phyloP scores from a whole-genome alignment of 92 coral and sea anemone species.

The Ricordea florida region DNA sequence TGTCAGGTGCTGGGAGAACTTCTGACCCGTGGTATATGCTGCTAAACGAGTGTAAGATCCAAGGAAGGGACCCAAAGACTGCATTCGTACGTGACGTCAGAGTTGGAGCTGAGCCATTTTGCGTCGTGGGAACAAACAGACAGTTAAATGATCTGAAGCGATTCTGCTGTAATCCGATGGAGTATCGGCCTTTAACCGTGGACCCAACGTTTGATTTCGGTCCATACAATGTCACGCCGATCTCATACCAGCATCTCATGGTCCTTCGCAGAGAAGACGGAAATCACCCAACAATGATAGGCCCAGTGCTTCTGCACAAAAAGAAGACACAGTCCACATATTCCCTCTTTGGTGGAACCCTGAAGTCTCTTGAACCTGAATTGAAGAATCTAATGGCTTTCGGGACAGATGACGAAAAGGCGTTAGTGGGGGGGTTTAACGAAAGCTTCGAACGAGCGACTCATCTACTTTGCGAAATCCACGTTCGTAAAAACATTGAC shows the following conservation, averaged over 20 bases:
- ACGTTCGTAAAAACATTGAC: slow-evolving; percentile 43
- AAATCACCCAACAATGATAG: slow-evolving; percentile 55
- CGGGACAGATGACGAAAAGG: slow-evolving; percentile 60
- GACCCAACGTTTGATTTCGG: slow-evolving; percentile 67
- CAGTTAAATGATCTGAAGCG: slow-evolving; percentile 54
- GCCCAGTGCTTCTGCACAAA: slow-evolving; percentile 66
- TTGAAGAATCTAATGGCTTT: slow-evolving; percentile 37
- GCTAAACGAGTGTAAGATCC: slow-evolving; percentile 48
- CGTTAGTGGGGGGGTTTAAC: slow-evolving; percentile 22
- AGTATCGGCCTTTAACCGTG: slow-evolving; percentile 54
- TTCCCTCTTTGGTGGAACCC: slow-evolving; percentile 49
- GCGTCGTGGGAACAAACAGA: slow-evolving; percentile 49
- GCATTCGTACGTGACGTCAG: slow-evolving; percentile 68
- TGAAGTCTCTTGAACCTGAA: slow-evolving; percentile 51
- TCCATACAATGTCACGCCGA: slow-evolving; percentile 54
- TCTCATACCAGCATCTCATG: slow-evolving; percentile 52
- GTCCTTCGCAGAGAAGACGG: slow-evolving; percentile 29
- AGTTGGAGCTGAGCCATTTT: slow-evolving; percentile 64
- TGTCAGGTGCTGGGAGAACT: slow-evolving; percentile 34
- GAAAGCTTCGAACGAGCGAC: slow-evolving; percentile 54
- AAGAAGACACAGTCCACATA: slow-evolving; percentile 57
- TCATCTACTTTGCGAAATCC: slow-evolving; percentile 56
- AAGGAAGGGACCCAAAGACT: slow-evolving; percentile 40
- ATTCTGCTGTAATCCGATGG: slow-evolving; percentile 46
- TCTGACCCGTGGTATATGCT: slow-evolving; percentile 64